phyloP scores from a whole-genome alignment of 2,888 invertebrate species.

The Cosmia trapezina region DNA sequence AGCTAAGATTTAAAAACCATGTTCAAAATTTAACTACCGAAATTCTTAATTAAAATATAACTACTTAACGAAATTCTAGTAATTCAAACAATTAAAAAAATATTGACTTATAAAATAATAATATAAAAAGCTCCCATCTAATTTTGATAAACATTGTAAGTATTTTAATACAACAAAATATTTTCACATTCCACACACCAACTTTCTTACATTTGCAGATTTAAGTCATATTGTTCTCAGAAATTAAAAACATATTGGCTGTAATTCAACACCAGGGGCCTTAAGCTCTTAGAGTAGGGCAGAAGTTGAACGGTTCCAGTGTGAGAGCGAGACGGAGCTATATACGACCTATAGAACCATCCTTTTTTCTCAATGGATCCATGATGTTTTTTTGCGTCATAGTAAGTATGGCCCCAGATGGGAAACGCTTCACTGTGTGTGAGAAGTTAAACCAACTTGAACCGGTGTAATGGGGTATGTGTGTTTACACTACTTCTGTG shows the following conservation, averaged over 20 bases:
- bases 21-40: too few species aligned
- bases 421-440: conserved; percentile 39
- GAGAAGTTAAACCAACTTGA: conserved; percentile 48
- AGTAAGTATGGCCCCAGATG: too few species aligned
- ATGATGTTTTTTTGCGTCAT: too few species aligned
- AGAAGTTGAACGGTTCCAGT: too few species aligned
- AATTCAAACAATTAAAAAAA: background rate
- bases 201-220: conserved; percentile 12
- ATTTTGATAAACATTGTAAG: background rate
- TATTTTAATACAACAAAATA: background rate
- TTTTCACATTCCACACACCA: background rate
- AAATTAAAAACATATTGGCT: conserved; percentile 26
- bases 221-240: conserved; percentile 27
- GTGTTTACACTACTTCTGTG: conserved; percentile 62
- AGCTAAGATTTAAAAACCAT: background rate
- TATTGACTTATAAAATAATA: too few species aligned
- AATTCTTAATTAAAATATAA: background rate
- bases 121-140: background rate
- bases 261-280: conserved; percentile 53
- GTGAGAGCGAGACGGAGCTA: too few species aligned
- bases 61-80: background rate
- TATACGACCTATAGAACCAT: too few species aligned
- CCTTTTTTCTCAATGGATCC: too few species aligned
- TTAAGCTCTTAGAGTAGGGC: too few species aligned
- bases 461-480: conserved; percentile 63